These are phyloP conservation scores for Engystomops pustulosus DNA, from an alignment of 2,113 vertebrate species.

Conservation along the genomic window DNA sequence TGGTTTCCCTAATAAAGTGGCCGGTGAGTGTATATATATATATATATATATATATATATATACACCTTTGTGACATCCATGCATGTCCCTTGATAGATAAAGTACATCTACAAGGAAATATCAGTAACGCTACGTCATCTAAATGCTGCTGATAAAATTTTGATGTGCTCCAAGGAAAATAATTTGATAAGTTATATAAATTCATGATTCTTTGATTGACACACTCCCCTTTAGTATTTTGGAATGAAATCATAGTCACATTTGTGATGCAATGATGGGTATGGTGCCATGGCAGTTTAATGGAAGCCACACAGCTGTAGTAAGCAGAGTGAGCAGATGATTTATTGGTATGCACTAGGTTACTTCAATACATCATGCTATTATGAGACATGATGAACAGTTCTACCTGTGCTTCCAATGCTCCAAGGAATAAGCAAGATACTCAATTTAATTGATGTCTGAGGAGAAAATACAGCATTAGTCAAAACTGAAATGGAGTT, in stretches of 20 bases:
- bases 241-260: background rate
- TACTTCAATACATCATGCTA: constrained; percentile 25
- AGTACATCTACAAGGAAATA: too few relatives aligned
- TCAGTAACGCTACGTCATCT: too few relatives aligned
- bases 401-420: constrained; percentile 33
- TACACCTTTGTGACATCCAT: too few relatives aligned
- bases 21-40: too few relatives aligned
- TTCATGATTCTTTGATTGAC: background rate
- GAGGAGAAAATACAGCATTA: constrained; percentile 9
- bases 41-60: too few relatives aligned
- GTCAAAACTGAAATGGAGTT: constrained; percentile 33
- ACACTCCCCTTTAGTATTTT: background rate
- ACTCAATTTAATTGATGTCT: constrained; percentile 31
- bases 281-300: constrained; percentile 2
- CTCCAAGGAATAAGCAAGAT: constrained; percentile 24
- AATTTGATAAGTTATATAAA: background rate
- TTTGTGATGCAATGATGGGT: background rate
- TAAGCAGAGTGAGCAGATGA: constrained; percentile 8
- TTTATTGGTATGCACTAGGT: constrained; percentile 20
- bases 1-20: too few relatives aligned
- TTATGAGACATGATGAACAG: constrained; percentile 36
- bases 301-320: background rate
- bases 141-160: too few relatives aligned
- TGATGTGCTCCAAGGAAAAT: background rate
- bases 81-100: too few relatives aligned